Evolutionary conservation across 2,797 vertebrate species (phyloP).

Genomic region (Euthynnus affinis): DNA sequence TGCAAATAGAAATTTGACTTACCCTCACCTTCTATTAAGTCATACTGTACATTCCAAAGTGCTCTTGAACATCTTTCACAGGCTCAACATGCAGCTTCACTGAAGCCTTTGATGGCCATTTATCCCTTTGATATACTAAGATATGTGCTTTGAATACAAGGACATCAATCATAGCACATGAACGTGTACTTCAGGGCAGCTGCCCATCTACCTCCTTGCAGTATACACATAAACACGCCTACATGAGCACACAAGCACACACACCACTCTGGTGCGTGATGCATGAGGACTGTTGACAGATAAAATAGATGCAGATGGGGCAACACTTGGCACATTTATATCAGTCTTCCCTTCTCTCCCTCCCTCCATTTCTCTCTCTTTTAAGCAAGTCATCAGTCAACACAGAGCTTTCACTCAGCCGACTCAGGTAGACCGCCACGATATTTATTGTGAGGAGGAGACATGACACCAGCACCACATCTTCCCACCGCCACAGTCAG

Average conservation of each 20-base stretch:
- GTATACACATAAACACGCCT: background rate
- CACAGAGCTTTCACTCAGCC: constrained; percentile 39
- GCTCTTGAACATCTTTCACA: constrained; percentile 5
- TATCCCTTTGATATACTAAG: constrained; percentile 12
- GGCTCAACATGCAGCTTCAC: constrained; percentile 1
- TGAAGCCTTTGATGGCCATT: constrained; percentile 24
- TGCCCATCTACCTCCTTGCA: background rate
- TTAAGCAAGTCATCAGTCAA: constrained; percentile 59
- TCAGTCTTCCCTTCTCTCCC: constrained; percentile 30
- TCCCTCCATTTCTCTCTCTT: constrained; percentile 43
- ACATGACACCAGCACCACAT: background rate
- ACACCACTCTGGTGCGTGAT: constrained; percentile 18
- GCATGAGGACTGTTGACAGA: constrained; percentile 37
- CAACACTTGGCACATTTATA: constrained; percentile 55
- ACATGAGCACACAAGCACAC: constrained; percentile 7
- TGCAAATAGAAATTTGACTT: background rate
- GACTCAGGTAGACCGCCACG: constrained; percentile 9
- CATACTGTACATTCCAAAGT: background rate
- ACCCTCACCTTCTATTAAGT: background rate
- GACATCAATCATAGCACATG: constrained; percentile 31
- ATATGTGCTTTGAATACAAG: constrained; percentile 38
- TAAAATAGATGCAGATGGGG: constrained; percentile 55
- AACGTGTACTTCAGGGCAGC: constrained; percentile 3
- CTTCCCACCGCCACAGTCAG: background rate
- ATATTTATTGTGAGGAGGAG: constrained; percentile 31